Evolutionary conservation across 2,888 invertebrate species (phyloP), one percentile per base, ranked within the genome.

Genomic region (Ophioninae sp.): DNA sequence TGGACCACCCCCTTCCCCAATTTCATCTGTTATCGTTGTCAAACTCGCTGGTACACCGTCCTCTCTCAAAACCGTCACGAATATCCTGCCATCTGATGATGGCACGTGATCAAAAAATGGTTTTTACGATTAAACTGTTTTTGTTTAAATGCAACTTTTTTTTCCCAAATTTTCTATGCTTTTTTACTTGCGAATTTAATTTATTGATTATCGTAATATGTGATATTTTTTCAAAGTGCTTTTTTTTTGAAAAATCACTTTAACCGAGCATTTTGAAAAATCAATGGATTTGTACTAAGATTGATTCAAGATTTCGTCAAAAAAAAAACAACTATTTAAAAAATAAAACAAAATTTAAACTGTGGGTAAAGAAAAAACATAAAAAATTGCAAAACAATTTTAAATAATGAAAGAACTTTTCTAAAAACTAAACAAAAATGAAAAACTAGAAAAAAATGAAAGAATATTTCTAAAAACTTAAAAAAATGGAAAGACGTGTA

Each of bases 41-140:
- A 97, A 90, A 0, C 96, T 95, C 6, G 95, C 94, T 0, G 97
- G 97, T 9, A 96, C 94, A 0, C 97, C 97, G 0, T 44, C 0
- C 0, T 91, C 91, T 87, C 94, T 95, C 86, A 96, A 96, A 8
- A 96, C 93, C 0, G 96, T 95, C 0, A 96, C 93, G 88, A 97
- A 96, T 10, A 95, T 93, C 73, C 85, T 80, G 0, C 78, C 85
- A 41, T 86, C 88, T 59, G 59, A 59, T 20, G 9, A 59, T 59
- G 59, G 10, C 7, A 30, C 64, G 37, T 30, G 64, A 37, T 37
- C 64, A 17, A 51, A 51, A 17, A 64, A 64, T 17, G 10, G 17
- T 64, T 64, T 64, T 37, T n/a, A 17, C 13, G 20, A 61, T 20
- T n/a, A n/a, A n/a, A n/a, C n/a, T n/a, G n/a, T n/a, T n/a, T n/a